Percentiles rank a stretch among this genome's conserved stretches.
Evolutionary conservation across 2,113 vertebrate species (phyloP).

Genomic region (Scopus umbretta): DNA sequence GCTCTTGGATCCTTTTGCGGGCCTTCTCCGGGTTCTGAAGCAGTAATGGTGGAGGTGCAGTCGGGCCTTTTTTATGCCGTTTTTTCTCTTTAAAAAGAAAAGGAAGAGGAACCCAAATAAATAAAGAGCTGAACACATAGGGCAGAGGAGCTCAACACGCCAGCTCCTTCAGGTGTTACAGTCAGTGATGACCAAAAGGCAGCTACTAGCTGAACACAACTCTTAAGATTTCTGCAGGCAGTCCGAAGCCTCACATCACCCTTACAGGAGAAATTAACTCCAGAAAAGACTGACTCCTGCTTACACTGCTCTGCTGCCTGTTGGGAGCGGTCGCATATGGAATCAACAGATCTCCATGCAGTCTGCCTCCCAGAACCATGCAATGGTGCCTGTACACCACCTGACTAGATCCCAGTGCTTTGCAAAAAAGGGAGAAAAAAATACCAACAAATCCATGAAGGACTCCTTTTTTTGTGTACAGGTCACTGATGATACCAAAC

Average conservation of each 20-base stretch:
- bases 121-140: neutral
- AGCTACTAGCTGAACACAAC: neutral
- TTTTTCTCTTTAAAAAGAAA: conserved; percentile 71
- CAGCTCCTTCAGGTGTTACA: neutral
- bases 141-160: neutral
- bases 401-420: neutral
- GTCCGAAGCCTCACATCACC: neutral
- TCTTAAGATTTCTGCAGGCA: neutral
- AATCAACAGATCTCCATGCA: neutral
- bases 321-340: neutral
- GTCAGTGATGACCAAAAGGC: neutral
- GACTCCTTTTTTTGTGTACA: neutral
- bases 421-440: neutral
- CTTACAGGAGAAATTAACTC: neutral
- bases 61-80: conserved; percentile 59
- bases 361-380: neutral
- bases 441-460: neutral
- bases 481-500: neutral
- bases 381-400: neutral
- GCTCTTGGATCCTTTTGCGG: conserved; percentile 74
- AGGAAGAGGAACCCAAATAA: neutral
- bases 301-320: neutral
- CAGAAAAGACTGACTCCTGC: neutral
- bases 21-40: conserved; percentile 76
- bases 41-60: conserved; percentile 76